Conservation (phyloP, 2,888 invertebrate species). For the Dioctria linearis region DNA sequence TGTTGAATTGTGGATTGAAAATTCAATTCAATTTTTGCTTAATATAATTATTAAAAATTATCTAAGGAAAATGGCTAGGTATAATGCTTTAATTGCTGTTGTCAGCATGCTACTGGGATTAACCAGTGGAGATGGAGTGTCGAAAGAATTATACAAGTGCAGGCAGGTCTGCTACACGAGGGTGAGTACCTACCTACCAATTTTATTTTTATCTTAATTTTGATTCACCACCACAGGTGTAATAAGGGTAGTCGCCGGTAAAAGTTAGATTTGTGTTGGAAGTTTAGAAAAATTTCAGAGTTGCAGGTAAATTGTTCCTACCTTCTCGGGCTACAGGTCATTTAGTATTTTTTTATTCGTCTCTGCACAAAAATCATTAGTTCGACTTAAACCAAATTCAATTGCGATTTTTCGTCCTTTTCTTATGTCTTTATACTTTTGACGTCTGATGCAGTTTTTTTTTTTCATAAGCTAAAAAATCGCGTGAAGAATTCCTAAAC, state of each 20-base stretch:
- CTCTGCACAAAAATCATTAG: no score
- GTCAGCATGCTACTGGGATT: constrained; percentile 59
- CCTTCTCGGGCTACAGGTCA: no score
- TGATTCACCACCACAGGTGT: neutral
- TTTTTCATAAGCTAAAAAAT: no score
- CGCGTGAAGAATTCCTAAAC: no score
- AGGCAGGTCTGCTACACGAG: constrained; percentile 70
- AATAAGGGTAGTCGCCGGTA: neutral
- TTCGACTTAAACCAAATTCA: no score
- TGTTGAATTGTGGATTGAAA: no score
- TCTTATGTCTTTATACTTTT: no score
- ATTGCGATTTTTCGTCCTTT: no score
- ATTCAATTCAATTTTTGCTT: constrained; percentile 7
- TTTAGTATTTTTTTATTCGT: no score
- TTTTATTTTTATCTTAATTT: neutral
- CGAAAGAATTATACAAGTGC: constrained; percentile 69
- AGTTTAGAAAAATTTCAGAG: no score
- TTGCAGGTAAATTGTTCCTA: no score
- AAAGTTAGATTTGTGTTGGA: neutral
- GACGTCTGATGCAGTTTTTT: no score
- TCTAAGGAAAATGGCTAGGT: constrained; percentile 44
- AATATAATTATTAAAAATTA: neutral
- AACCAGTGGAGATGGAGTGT: constrained; percentile 60
- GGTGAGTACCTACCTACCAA: constrained; percentile 65
- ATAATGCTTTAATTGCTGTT: constrained; percentile 51